Evolutionary conservation across 2,888 invertebrate genomes (phyloP).

Genomic region (Agrilus biguttatus): DNA sequence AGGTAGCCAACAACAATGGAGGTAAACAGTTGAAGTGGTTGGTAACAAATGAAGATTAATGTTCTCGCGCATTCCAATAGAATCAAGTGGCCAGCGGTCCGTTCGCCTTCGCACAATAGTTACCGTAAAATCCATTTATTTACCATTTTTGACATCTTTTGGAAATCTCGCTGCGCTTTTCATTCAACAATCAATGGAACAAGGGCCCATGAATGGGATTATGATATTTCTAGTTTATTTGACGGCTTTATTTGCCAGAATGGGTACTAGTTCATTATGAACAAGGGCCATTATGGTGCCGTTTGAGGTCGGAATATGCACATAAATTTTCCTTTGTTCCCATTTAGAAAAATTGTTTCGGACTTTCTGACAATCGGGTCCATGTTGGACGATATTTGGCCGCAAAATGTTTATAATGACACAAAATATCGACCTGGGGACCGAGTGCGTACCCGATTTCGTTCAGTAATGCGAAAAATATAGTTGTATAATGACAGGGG

Average conservation of each 20-base stretch:
- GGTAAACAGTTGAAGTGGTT: constrained; percentile 29
- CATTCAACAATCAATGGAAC: constrained; percentile 17
- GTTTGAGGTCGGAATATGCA: constrained; percentile 23
- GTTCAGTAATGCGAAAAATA: too few relatives aligned
- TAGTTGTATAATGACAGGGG: too few relatives aligned
- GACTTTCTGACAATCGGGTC: neutral
- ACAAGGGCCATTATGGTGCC: constrained; percentile 18
- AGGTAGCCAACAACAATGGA: constrained; percentile 5
- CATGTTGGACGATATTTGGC: constrained; percentile 17
- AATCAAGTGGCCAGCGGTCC: constrained; percentile 11
- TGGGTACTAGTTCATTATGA: constrained; percentile 13
- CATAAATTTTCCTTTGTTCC: constrained; percentile 23
- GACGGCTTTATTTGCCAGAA: constrained; percentile 22
- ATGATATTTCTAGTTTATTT: constrained; percentile 22
- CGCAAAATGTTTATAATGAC: constrained; percentile 19
- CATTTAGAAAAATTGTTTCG: neutral
- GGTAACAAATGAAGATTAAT: constrained; percentile 34
- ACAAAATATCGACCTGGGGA: constrained; percentile 12
- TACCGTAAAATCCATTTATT: constrained; percentile 20
- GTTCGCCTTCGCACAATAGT: constrained; percentile 11
- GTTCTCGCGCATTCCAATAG: constrained; percentile 24
- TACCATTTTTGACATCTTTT: constrained; percentile 25
- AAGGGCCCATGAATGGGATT: constrained; percentile 17
- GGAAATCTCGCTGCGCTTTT: constrained; percentile 24
- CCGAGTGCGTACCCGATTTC: neutral